phyloP scores from a whole-genome alignment of 2,113 vertebrate species.

The Hemichromis elongatus region DNA sequence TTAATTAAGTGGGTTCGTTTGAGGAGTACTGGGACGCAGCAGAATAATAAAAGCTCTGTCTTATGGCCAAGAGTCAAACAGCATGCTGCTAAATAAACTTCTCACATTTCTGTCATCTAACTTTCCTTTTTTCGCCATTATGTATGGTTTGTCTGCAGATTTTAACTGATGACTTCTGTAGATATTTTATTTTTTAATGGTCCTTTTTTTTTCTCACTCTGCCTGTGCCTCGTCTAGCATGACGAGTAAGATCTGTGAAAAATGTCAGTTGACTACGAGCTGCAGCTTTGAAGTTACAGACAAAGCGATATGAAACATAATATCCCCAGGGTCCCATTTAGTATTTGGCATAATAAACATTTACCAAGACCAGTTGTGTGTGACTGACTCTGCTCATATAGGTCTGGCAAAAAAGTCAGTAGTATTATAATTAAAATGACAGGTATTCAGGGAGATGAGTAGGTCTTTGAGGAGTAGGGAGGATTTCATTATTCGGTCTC shows the following conservation, averaged over 20 bases:
- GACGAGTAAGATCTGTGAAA: constrained; percentile 21
- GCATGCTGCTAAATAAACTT: constrained; percentile 44
- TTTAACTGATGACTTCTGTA: constrained; percentile 46
- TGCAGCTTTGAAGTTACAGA: constrained; percentile 66
- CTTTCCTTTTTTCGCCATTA: neutral
- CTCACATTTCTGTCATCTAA: constrained; percentile 51
- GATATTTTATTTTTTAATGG: neutral
- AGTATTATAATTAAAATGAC: constrained; percentile 53
- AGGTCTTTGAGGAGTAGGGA: constrained; percentile 3
- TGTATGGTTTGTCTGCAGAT: constrained; percentile 48
- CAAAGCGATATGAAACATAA: constrained; percentile 57
- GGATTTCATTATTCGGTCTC: constrained; percentile 41
- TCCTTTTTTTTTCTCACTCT: neutral
- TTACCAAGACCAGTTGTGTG: constrained; percentile 63
- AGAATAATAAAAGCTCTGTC: constrained; percentile 49
- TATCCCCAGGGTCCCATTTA: constrained; percentile 64
- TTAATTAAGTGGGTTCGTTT: constrained; percentile 61
- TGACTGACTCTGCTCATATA: constrained; percentile 43
- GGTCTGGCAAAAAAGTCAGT: constrained; percentile 51
- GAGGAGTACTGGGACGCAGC: constrained; percentile 43
- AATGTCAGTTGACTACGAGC: constrained; percentile 39
- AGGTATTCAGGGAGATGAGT: constrained; percentile 36
- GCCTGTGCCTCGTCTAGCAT: neutral
- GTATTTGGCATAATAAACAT: constrained; percentile 71
- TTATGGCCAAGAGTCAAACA: constrained; percentile 28